A percentile compares a stretch with the other conserved stretches of the same genome.
Evolutionary conservation across 2,797 vertebrate genomes (phyloP).

Genomic region (Gymnopithys bicolor): DNA sequence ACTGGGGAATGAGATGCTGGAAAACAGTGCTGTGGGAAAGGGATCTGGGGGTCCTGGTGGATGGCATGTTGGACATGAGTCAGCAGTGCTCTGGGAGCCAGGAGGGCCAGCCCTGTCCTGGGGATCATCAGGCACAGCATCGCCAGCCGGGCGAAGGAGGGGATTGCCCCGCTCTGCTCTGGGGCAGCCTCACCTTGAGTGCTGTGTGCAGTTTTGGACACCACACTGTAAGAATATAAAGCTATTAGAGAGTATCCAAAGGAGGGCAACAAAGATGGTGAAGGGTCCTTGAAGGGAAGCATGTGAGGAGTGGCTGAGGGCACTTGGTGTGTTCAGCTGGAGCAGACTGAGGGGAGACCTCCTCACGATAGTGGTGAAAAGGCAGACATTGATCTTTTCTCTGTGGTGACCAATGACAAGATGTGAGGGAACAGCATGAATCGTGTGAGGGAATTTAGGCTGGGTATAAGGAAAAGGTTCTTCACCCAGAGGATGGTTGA

Average conservation of each 20-base stretch:
- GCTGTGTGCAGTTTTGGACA: neutral
- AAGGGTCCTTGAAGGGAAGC: neutral
- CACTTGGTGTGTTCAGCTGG: neutral
- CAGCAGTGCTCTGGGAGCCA: neutral
- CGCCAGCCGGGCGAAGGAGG: fast-evolving
- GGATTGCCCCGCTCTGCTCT: fast-evolving
- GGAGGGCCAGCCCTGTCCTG: neutral
- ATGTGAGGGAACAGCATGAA: neutral
- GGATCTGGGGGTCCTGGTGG: fast-evolving
- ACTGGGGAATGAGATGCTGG: neutral
- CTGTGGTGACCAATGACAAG: neutral
- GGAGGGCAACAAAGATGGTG: neutral
- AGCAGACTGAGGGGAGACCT: neutral
- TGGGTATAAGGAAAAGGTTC: neutral
- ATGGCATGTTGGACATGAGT: fast-evolving
- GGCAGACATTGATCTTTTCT: no score
- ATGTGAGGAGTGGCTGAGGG: neutral
- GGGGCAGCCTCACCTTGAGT: fast-evolving
- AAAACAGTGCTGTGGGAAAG: neutral
- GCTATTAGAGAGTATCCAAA: neutral
- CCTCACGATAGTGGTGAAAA: fast-evolving
- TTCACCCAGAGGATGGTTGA: no score
- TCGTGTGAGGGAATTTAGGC: neutral
- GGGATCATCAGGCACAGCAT: neutral
- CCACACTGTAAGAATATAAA: neutral